Evolutionary conservation across 1,140 invertebrate genomes (phyloP).

Genomic region (Dendroctonus valens): DNA sequence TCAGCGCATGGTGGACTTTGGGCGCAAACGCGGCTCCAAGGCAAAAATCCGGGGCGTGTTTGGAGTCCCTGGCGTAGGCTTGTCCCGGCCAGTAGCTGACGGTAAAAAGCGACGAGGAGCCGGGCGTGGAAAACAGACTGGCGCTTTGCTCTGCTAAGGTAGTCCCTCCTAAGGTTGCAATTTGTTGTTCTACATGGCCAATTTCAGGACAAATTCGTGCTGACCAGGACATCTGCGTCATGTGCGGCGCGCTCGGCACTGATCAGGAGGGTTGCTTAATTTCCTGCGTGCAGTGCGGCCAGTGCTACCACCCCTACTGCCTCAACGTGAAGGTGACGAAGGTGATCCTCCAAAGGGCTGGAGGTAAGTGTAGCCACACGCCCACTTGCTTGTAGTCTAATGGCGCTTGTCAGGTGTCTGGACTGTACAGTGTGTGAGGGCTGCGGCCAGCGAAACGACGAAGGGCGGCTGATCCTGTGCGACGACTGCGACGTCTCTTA

Average conservation of each 20-base stretch:
- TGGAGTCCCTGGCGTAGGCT: slow-evolving; percentile 72
- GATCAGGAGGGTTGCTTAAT: slow-evolving; percentile 94
- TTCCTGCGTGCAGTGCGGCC: slow-evolving; percentile 95
- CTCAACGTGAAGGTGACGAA: slow-evolving; percentile 92
- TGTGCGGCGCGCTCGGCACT: slow-evolving; percentile 95
- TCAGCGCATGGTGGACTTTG: slow-evolving; percentile 70
- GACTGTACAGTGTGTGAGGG: slow-evolving; percentile 99
- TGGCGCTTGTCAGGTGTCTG: slow-evolving; percentile 62
- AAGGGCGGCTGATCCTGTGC: slow-evolving; percentile 89
- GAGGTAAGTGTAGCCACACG: slow-evolving; percentile 48
- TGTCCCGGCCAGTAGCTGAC: slow-evolving; percentile 62
- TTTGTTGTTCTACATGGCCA: background rate
- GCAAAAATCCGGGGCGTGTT: slow-evolving; percentile 83
- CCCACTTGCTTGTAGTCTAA: background rate
- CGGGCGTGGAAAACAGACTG: slow-evolving; percentile 85
- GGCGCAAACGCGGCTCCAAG: slow-evolving; percentile 76
- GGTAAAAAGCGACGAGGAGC: slow-evolving; percentile 60
- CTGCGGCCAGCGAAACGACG: slow-evolving; percentile 94
- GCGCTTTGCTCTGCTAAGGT: slow-evolving; percentile 78
- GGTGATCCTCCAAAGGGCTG: slow-evolving; percentile 92
- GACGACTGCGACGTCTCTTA: slow-evolving; percentile 99
- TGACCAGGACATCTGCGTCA: slow-evolving; percentile 97
- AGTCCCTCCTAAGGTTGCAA: background rate
- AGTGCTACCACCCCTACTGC: slow-evolving; percentile 99
- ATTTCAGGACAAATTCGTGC: slow-evolving; percentile 85